phyloP scores from a whole-genome alignment of 2,797 vertebrate genomes.

The Monodelphis domestica region DNA sequence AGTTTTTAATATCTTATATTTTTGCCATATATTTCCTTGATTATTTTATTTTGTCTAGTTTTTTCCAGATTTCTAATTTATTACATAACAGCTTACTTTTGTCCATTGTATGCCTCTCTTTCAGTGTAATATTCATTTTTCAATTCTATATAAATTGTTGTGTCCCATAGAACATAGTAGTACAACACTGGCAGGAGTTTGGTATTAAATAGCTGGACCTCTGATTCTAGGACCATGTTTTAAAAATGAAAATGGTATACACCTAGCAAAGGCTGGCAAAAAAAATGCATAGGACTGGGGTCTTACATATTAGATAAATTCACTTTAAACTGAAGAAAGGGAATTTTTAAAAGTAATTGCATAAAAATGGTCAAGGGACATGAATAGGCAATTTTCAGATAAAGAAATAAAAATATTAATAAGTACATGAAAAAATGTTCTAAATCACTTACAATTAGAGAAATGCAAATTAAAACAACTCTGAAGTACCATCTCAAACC shows the following conservation, averaged over 20 bases:
- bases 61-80: not conserved
- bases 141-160: not conserved
- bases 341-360: too few species aligned
- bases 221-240: not conserved
- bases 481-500: too few species aligned
- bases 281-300: not conserved
- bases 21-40: not conserved
- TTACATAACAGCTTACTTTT: not conserved
- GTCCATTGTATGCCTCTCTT: not conserved
- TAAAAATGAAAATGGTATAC: not conserved
- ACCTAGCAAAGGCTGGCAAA: not conserved
- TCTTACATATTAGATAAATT: not conserved
- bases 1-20: not conserved
- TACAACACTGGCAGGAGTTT: not conserved
- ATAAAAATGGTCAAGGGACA: too few species aligned
- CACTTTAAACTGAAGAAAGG: not conserved
- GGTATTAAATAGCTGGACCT: not conserved
- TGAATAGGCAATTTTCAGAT: too few species aligned
- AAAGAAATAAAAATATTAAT: too few species aligned
- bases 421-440: too few species aligned
- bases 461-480: too few species aligned
- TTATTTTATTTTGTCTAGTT: not conserved
- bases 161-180: not conserved
- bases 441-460: too few species aligned
- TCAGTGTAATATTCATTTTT: not conserved